These are phyloP conservation scores for Ptychoptera albimana DNA, from an alignment of 2,888 invertebrate species.

Conservation along the genomic window DNA sequence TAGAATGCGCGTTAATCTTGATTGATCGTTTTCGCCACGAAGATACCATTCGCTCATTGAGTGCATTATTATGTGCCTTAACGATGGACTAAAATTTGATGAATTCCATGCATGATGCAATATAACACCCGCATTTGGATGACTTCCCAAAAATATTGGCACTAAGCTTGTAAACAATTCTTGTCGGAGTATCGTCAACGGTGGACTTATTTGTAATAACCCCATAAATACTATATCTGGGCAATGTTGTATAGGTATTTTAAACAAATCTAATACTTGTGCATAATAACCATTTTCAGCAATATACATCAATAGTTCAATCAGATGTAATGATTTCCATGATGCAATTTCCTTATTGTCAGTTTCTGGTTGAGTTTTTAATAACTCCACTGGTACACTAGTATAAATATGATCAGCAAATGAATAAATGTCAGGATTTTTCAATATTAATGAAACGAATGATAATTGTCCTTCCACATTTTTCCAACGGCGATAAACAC, in stretches of 20 bases:
- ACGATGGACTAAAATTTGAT: conserved; percentile 44
- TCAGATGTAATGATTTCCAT: conserved; percentile 85
- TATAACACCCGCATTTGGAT: conserved; percentile 93
- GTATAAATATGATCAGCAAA: conserved; percentile 85
- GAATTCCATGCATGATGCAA: conserved; percentile 93
- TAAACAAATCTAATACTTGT: conserved; percentile 70
- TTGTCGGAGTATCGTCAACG: conserved; percentile 61
- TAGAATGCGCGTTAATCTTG: conserved; percentile 79
- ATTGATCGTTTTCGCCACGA: conserved; percentile 83
- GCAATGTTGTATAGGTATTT: conserved; percentile 81
- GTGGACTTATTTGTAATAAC: conserved; percentile 71
- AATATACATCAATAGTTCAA: conserved; percentile 73
- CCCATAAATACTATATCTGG: conserved; percentile 88
- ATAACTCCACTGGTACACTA: conserved; percentile 68
- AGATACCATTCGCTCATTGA: conserved; percentile 97
- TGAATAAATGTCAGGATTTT: conserved; percentile 85
- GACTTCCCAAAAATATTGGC: conserved; percentile 86
- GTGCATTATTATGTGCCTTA: conserved; percentile 79
- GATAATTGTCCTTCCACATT: conserved; percentile 88
- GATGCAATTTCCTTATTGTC: conserved; percentile 86
- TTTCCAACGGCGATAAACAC: conserved; percentile 82
- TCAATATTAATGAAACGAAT: conserved; percentile 69
- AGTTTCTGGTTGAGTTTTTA: conserved; percentile 89
- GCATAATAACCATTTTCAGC: conserved; percentile 75
- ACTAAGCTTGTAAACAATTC: conserved; percentile 77